These are phyloP conservation scores for Drosophila asahinai DNA, from an alignment of 1,140 invertebrate genomes.

Conservation along the genomic window DNA sequence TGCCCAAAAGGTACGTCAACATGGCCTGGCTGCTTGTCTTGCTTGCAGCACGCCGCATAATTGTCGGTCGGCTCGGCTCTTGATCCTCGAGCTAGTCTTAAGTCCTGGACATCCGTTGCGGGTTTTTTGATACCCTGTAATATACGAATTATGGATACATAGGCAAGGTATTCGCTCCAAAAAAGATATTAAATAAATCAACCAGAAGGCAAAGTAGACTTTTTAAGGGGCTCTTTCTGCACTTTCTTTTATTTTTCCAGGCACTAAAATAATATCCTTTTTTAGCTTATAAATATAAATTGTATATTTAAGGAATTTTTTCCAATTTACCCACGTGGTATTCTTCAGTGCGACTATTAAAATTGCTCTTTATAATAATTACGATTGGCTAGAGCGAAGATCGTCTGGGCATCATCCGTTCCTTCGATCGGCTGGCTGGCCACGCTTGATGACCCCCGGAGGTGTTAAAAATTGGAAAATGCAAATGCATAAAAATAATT, in stretches of 20 bases:
- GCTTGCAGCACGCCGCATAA: conserved; percentile 63
- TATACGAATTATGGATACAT: not conserved
- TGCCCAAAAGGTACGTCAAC: conserved; percentile 83
- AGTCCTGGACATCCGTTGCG: conserved; percentile 18
- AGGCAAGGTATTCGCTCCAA: fast-evolving
- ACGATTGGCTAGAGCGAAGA: conserved; percentile 53
- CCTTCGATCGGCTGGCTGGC: conserved; percentile 30
- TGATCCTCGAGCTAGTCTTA: conserved; percentile 11
- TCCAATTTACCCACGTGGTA: not conserved
- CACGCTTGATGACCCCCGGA: conserved; percentile 81
- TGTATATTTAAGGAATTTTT: too few relatives aligned
- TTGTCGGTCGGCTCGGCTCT: conserved; percentile 46
- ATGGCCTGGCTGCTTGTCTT: conserved; percentile 59
- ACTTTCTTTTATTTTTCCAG: too few relatives aligned
- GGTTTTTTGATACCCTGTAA: not conserved
- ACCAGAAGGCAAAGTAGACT: too few relatives aligned
- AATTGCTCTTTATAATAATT: conserved; percentile 50
- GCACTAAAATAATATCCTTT: too few relatives aligned
- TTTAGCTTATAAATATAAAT: too few relatives aligned
- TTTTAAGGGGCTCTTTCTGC: too few relatives aligned
- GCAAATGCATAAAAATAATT: conserved; percentile 84
- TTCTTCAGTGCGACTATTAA: not conserved
- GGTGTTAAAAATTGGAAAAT: conserved; percentile 84
- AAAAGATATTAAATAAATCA: not conserved
- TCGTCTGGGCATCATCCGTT: conserved; percentile 26